Evolutionary conservation across 1,140 invertebrate genomes (phyloP), one percentile per base, ranked within the genome.

Genomic region (Coptotermes formosanus): DNA sequence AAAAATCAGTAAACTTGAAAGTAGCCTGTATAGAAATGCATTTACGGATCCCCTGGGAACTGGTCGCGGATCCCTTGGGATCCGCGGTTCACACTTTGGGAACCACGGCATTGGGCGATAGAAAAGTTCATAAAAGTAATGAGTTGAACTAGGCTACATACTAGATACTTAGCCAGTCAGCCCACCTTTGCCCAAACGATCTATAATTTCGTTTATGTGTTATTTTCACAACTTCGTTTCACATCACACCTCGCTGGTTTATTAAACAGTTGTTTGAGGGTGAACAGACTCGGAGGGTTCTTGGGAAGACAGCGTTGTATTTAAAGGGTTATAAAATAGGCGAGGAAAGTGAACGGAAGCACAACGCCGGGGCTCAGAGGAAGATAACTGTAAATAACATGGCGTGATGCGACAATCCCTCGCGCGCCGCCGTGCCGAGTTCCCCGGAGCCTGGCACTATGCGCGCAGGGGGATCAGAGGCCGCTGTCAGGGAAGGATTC

Each of bases 301-400:
- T 75, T 30, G 64, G 64, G 64, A 75, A 75, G 64, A 75, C n/a
- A 75, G n/a, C n/a, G 64, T 30, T 75, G 64, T 75, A 75, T 75
- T 75, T 75, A 75, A 75, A 30, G 64, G 64, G 64, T 75, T 75
- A 75, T 75, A 75, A 75, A 75, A 75, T n/a, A 75, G 64, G 64
- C 64, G 64, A 75, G 64, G 64, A 30, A 75, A 14, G 64, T 75
- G 64, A 75, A 30, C 64, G n/a, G 64, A 75, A 75, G 64, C 64
- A 75, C 25, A 75, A 30, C 64, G 25, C 64, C 64, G n/a, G 64
- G 64, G n/a, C 4, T 75, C 64, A 75, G 25, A 30, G 64, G 64
- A n/a, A 75, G 64, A 75, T 21, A 30, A 75, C 64, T 75, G 64
- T 75, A 75, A 75, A 75, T 75, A 75, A 75, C 64, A 30, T 75